A percentile compares a stretch with the other conserved stretches of the same genome.
Evolutionary conservation across 1,140 invertebrate species (phyloP).

Genomic region (Pseudomyrmex dendroicus): DNA sequence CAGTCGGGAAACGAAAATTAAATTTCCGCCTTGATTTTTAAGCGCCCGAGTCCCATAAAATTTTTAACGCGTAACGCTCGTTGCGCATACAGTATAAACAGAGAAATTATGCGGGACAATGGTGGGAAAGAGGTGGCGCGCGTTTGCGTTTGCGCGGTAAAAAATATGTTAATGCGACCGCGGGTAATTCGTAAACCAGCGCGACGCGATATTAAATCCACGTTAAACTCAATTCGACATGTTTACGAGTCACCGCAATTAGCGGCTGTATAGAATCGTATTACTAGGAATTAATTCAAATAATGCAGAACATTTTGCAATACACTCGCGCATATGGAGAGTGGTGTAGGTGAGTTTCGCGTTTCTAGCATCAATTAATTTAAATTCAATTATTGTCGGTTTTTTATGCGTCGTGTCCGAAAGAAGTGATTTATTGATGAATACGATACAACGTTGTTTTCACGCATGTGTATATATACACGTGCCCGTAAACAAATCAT

Average conservation of each 20-base stretch:
- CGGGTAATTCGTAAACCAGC: conserved; percentile 27
- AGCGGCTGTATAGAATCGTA: conserved; percentile 44
- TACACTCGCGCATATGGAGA: conserved; percentile 5
- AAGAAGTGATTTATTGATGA: conserved; percentile 46
- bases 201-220: conserved; percentile 19
- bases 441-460: conserved; percentile 48
- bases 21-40: conserved; percentile 57
- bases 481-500: conserved; percentile 50
- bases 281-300: conserved; percentile 53
- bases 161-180: conserved; percentile 24
- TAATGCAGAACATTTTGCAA: conserved; percentile 14
- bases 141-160: conserved; percentile 14
- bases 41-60: conserved; percentile 33
- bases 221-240: conserved; percentile 38
- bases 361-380: conserved; percentile 56
- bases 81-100: not conserved
- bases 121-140: not conserved
- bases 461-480: conserved; percentile 7
- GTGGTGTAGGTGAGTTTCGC: not conserved
- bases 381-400: conserved; percentile 48
- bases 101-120: conserved; percentile 26
- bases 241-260: conserved; percentile 53
- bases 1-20: conserved; percentile 46
- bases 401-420: conserved; percentile 28
- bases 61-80: conserved; percentile 38